Percentiles rank a stretch among this genome's conserved stretches.
phyloP scores from a whole-genome alignment of 2,888 invertebrate species.

The Spilarctia lutea region DNA sequence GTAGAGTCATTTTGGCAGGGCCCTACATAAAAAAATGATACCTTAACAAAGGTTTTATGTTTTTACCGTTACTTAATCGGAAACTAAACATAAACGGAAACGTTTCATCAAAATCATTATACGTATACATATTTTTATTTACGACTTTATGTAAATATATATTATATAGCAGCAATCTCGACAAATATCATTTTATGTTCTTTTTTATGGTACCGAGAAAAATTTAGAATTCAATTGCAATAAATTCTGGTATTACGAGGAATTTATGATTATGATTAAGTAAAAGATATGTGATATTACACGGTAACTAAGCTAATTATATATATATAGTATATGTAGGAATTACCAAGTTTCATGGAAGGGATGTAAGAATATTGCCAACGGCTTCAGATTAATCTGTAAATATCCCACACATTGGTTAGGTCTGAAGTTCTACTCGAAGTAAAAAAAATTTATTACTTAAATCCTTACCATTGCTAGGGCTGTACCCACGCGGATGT shows the following conservation, averaged over 20 bases:
- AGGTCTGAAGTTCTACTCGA: background rate
- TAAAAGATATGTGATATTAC: background rate
- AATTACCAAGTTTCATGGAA: background rate
- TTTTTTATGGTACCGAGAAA: background rate
- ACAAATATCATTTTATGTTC: background rate
- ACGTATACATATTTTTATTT: background rate
- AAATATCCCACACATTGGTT: background rate
- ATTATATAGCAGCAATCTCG: background rate
- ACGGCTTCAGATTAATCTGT: background rate
- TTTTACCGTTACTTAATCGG: background rate
- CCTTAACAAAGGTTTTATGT: background rate
- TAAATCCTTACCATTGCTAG: conserved; percentile 77
- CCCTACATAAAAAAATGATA: too few relatives aligned
- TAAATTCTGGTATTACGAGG: background rate
- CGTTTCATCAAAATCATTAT: background rate
- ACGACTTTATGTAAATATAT: background rate
- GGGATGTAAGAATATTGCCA: background rate
- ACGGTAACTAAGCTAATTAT: background rate
- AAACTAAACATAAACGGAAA: background rate
- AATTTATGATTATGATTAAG: background rate
- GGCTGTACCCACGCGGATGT: conserved; percentile 74
- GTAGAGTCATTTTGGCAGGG: too few relatives aligned
- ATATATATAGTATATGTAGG: background rate
- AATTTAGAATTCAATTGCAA: background rate
- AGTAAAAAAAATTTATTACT: conserved; percentile 59